Evolutionary conservation across 2,888 invertebrate genomes (phyloP), one percentile per base, ranked within the genome.

Genomic region (Gastrophysa polygoni): DNA sequence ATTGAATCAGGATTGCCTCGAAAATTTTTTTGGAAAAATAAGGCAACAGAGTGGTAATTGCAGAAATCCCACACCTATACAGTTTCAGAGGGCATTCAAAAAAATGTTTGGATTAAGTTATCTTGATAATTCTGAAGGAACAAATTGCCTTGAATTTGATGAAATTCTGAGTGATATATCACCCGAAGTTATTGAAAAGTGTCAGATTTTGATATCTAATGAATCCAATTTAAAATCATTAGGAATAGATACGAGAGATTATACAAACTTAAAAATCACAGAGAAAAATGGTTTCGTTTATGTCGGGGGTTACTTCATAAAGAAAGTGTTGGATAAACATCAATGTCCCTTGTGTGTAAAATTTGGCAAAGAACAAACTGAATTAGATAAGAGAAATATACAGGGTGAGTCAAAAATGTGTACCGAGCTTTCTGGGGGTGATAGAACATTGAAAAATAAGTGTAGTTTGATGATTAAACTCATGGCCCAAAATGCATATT

Each of bases 11-110:
- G n/a, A n/a, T n/a, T n/a, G n/a, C n/a, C n/a, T n/a, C n/a, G n/a
- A 71, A 71, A 69, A 70, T 49, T 70, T 66, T 58, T 71, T 72
- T 63, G 71, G 70, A 2, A 54, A 57, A n/a, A n/a, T n/a, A n/a
- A n/a, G n/a, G n/a, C n/a, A n/a, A n/a, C n/a, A n/a, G n/a, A n/a
- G n/a, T n/a, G n/a, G n/a, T n/a, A n/a, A n/a, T n/a, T n/a, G n/a
- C n/a, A n/a, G n/a, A n/a, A n/a, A n/a, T n/a, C n/a, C n/a, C n/a
- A n/a, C n/a, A n/a, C n/a, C n/a, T n/a, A n/a, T n/a, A n/a, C n/a
- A n/a, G n/a, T n/a, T n/a, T 64, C 50, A 44, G 18, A 60, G 60
- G 24, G 59, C 59, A 17, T 69, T 69, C 55, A 68, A 68, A 65
- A 68, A 67, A 65, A 8, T 69, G 21, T 70, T 68, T 51, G 44